Evolutionary conservation across 2,888 invertebrate species (phyloP).

Genomic region (Tetragonisca angustula): DNA sequence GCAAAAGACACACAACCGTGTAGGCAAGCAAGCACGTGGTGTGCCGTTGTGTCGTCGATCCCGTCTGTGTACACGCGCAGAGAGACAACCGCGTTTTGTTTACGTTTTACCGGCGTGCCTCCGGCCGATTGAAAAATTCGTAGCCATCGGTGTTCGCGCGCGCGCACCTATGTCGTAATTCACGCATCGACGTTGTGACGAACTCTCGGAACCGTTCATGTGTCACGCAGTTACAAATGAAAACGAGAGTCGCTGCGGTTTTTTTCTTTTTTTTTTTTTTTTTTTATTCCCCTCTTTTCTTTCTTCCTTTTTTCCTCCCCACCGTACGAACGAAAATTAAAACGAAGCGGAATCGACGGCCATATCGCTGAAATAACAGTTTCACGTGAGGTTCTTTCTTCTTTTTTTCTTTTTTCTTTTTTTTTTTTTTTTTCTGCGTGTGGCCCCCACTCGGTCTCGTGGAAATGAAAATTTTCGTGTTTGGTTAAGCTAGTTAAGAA

Average conservation of each 20-base stretch:
- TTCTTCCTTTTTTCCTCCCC: too few species aligned
- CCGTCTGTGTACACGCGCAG: constrained; percentile 51
- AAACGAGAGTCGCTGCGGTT: not conserved
- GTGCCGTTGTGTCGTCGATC: constrained; percentile 39
- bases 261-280: too few species aligned
- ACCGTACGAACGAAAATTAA: not conserved
- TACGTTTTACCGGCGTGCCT: constrained; percentile 43
- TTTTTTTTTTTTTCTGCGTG: not conserved
- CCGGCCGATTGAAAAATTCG: constrained; percentile 57
- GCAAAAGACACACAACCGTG: constrained; percentile 60
- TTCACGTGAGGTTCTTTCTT: not conserved
- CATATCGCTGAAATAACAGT: not conserved
- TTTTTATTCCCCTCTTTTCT: too few species aligned
- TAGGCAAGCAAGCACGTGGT: constrained; percentile 59
- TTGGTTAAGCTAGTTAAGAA: not conserved
- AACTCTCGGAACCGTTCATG: not conserved
- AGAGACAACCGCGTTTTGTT: constrained; percentile 55
- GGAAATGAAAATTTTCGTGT: not conserved
- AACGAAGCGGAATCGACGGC: not conserved
- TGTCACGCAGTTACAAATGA: constrained; percentile 1
- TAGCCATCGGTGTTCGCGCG: not conserved
- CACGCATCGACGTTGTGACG: constrained; percentile 38
- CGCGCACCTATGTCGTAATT: constrained; percentile 38
- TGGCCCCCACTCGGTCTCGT: too few species aligned
- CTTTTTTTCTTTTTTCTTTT: not conserved